These are phyloP conservation scores for Setophaga kirtlandii DNA, from an alignment of 2,113 vertebrate genomes.

Conservation along the genomic window DNA sequence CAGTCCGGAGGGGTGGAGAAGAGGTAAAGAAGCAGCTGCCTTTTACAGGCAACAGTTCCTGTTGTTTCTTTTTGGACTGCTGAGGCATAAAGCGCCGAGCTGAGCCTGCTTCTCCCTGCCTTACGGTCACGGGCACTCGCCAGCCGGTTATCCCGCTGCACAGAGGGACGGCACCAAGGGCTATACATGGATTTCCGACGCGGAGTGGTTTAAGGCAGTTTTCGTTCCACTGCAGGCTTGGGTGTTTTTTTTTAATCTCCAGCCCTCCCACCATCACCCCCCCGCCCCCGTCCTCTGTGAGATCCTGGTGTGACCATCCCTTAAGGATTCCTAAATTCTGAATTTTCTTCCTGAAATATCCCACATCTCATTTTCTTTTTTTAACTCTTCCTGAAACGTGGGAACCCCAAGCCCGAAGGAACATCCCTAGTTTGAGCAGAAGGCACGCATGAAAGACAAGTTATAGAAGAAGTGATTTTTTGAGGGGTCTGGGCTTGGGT, in stretches of 20 bases:
- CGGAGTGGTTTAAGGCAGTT: conserved; percentile 16
- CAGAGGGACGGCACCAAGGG: background rate
- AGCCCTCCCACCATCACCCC: too few relatives aligned
- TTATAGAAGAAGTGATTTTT: background rate
- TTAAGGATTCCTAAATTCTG: background rate
- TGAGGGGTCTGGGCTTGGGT: background rate
- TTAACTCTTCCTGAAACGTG: background rate
- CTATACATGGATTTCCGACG: background rate
- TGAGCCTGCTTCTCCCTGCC: background rate
- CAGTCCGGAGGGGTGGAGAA: conserved; percentile 1
- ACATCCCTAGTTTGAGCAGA: background rate
- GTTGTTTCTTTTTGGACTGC: conserved; percentile 32
- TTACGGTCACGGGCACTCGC: background rate
- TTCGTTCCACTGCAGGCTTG: background rate
- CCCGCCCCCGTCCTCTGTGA: background rate
- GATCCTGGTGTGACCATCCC: background rate
- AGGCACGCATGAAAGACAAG: background rate
- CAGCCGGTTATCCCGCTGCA: background rate
- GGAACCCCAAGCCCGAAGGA: background rate
- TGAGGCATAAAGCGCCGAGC: background rate
- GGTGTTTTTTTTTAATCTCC: background rate
- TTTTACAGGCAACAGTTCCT: conserved; percentile 53
- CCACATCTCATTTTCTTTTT: background rate
- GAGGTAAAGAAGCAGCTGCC: conserved; percentile 32
- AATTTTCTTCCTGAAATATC: conserved; percentile 1